A percentile compares a stretch with the other conserved stretches of the same genome.
Conservation (phyloP, 2,888 invertebrate species). For the Anarsia innoxiella region DNA sequence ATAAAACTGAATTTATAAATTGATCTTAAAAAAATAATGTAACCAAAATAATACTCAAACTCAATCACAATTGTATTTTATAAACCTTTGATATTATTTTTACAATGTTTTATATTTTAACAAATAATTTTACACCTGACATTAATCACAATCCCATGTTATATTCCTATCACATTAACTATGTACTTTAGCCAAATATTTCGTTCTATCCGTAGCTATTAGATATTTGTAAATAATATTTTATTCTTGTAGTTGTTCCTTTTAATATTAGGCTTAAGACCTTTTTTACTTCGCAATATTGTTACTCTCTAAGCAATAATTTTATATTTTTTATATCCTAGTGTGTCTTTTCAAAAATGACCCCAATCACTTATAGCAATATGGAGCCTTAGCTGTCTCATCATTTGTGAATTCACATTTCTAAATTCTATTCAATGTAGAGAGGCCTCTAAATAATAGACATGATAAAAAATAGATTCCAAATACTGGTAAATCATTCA, state of each 20-base stretch:
- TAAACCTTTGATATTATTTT: conserved; percentile 44
- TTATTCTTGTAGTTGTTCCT: conserved; percentile 67
- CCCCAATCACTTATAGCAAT: conserved; percentile 24
- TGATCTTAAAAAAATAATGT: conserved; percentile 56
- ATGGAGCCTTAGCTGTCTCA: conserved; percentile 23
- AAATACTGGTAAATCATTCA: background rate
- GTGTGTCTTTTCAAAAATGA: conserved; percentile 32
- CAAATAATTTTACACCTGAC: conserved; percentile 30
- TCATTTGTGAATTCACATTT: conserved; percentile 28
- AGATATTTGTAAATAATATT: conserved; percentile 67
- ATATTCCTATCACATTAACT: conserved; percentile 68
- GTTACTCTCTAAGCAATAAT: conserved; percentile 67
- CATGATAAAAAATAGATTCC: conserved; percentile 26
- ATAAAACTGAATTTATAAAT: conserved; percentile 35
- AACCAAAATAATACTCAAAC: conserved; percentile 62
- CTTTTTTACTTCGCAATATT: conserved; percentile 68
- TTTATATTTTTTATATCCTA: conserved; percentile 48
- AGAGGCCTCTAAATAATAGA: conserved; percentile 36
- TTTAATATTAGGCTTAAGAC: conserved; percentile 65
- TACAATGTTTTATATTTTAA: conserved; percentile 31
- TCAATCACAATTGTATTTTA: conserved; percentile 55
- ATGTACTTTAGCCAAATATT: conserved; percentile 72
- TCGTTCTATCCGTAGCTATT: conserved; percentile 56
- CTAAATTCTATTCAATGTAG: conserved; percentile 25
- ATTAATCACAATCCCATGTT: conserved; percentile 47